Evolutionary conservation across 2,797 vertebrate genomes (phyloP).

Genomic region (Crossoptilon crossoptilon): DNA sequence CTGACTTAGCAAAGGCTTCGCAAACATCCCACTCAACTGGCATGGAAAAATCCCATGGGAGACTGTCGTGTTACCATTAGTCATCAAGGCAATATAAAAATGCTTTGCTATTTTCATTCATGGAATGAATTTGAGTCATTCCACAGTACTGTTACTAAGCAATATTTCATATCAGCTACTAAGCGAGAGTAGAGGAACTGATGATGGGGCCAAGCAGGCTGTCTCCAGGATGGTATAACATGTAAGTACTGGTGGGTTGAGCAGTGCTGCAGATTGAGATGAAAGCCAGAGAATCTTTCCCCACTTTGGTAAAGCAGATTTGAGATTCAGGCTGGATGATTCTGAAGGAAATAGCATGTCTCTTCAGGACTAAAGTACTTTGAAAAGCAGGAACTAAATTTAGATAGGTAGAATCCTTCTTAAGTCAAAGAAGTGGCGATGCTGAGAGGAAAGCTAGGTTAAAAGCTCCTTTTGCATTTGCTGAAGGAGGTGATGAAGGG

Average conservation of each 20-base stretch:
- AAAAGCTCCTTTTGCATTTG: not conserved
- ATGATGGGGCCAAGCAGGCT: not conserved
- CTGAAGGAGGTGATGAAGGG: not conserved
- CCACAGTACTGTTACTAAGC: constrained; percentile 1
- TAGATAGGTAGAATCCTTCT: not conserved
- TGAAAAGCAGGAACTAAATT: not conserved
- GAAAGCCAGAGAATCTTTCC: not conserved
- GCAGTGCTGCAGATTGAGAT: not conserved
- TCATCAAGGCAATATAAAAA: constrained; percentile 42
- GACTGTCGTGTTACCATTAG: constrained; percentile 12
- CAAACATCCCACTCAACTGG: not conserved
- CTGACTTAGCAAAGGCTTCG: constrained; percentile 35
- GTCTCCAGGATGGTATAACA: not conserved
- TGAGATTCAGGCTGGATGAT: not conserved
- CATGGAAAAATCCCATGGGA: constrained; percentile 37
- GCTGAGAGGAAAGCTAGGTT: not conserved
- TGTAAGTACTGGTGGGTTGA: not conserved
- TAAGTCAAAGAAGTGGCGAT: not conserved
- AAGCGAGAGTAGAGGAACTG: not conserved
- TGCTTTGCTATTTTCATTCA: constrained; percentile 33
- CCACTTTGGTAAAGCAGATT: rapidly evolving
- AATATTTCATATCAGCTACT: not conserved
- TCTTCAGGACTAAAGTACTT: constrained; percentile 5
- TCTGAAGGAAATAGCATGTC: not conserved
- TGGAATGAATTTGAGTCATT: constrained; percentile 35